phyloP scores from a whole-genome alignment of 2,888 invertebrate species.

The Coelopa pilipes region DNA sequence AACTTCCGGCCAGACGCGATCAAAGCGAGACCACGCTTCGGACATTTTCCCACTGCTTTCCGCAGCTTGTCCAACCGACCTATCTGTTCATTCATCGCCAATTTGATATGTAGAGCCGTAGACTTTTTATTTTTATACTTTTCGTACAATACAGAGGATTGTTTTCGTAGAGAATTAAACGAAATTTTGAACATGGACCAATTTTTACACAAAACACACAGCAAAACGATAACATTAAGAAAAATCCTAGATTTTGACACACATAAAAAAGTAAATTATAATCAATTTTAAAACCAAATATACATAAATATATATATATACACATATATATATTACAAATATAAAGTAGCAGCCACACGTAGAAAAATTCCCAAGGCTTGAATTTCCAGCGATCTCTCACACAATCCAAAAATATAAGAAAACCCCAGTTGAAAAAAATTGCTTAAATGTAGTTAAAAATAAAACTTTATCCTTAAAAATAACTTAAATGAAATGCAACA shows the following conservation, averaged over 20 bases:
- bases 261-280: slow-evolving; percentile 30
- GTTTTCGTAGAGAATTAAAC: slow-evolving; percentile 38
- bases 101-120: background rate
- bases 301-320: background rate
- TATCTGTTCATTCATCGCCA: no score
- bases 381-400: background rate
- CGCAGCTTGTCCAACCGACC: no score
- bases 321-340: background rate
- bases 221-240: slow-evolving; percentile 5
- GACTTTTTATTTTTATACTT: slow-evolving; percentile 1
- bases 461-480: background rate
- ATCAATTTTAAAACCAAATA: slow-evolving; percentile 18
- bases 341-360: background rate
- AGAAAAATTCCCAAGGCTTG: slow-evolving; percentile 13
- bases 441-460: slow-evolving; percentile 7
- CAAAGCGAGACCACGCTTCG: no score
- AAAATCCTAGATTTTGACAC: slow-evolving; percentile 9
- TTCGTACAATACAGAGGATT: background rate
- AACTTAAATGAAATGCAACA: background rate
- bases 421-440: background rate
- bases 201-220: slow-evolving; percentile 49
- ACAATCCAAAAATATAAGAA: no score
- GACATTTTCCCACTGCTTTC: no score
- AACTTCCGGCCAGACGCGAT: background rate
- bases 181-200: slow-evolving; percentile 61